phyloP scores from a whole-genome alignment of 2,888 invertebrate genomes.

The Perizoma flavofasciatum region DNA sequence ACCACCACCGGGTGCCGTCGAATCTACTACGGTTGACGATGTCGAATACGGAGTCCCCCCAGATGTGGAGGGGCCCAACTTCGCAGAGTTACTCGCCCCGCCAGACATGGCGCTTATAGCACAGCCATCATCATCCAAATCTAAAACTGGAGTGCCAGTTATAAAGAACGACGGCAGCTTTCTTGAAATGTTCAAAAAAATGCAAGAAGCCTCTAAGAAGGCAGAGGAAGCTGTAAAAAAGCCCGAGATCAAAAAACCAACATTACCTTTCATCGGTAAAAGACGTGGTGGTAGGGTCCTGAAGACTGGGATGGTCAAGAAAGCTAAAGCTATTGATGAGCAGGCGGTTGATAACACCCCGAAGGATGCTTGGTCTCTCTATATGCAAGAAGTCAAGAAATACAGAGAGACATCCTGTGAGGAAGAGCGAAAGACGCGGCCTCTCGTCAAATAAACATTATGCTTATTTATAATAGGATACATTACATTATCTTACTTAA shows the following conservation, averaged over 20 bases:
- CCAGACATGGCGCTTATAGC: slow-evolving; percentile 30
- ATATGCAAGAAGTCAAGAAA: slow-evolving; percentile 96
- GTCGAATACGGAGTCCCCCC: slow-evolving; percentile 76
- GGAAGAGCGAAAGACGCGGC: slow-evolving; percentile 95
- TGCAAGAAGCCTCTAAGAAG: slow-evolving; percentile 87
- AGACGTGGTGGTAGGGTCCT: slow-evolving; percentile 93
- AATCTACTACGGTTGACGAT: slow-evolving; percentile 62
- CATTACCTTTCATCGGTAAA: slow-evolving; percentile 87
- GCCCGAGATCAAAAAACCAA: slow-evolving; percentile 71
- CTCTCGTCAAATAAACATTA: slow-evolving; percentile 91
- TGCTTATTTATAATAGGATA: slow-evolving; percentile 4
- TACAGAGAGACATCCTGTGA: slow-evolving; percentile 97
- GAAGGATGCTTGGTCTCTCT: slow-evolving; percentile 96
- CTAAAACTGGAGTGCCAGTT: slow-evolving; percentile 81
- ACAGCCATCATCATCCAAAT: slow-evolving; percentile 66
- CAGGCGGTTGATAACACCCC: slow-evolving; percentile 85
- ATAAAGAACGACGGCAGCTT: slow-evolving; percentile 96
- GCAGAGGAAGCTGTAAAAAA: slow-evolving; percentile 66
- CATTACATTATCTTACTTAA: slow-evolving; percentile 12
- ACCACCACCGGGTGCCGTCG: slow-evolving; percentile 72
- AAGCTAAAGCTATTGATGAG: slow-evolving; percentile 87
- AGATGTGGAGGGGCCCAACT: slow-evolving; percentile 76
- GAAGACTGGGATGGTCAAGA: slow-evolving; percentile 95
- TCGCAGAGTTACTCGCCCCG: slow-evolving; percentile 57
- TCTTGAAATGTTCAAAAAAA: slow-evolving; percentile 95